Base-by-base conservation (phyloP, 2,888 invertebrate genomes). In the Melanophora roralis region DNA sequence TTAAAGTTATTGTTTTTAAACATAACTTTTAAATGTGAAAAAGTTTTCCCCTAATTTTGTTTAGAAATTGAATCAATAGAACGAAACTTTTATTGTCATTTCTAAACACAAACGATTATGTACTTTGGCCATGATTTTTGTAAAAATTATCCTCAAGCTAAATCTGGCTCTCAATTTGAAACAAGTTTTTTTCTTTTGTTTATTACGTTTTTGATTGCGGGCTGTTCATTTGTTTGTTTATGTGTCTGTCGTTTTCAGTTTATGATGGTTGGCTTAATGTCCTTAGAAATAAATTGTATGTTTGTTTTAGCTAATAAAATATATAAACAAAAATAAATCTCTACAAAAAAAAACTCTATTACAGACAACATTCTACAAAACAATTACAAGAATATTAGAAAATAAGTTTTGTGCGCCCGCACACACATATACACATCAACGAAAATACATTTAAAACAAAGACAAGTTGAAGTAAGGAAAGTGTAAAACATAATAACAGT, bases 331-430 rank as follows among this genome's bases (percentile, higher is more conserved):
- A 45, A 11, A 67, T 38, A 43, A 55, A 34, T 51, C 23, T 51
- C 12, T 32, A 40, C n/a, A 21, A 12, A 55, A 60, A 45, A 45
- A 76, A 57, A 62, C 16, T 12, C n/a, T 0, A 23, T 23, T 14
- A 23, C 23, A 45, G 27, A 68, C 27, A 62, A 34, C 60, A 55
- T 71, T 57, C 4, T 21, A 38, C 21, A 72, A 78, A 78, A 72
- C 72, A 78, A 78, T 72, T 72, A 68, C 67, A 68, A 73, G 40
- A 73, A 27, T 67, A 51, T 62, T 73, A 55, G 68, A 67, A 65
- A 73, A 62, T 47, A 60, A 68, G 72, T 68, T 72, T n/a, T n/a
- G n/a, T n/a, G n/a, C n/a, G n/a, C n/a, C n/a, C n/a, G 72, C 40
- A 49, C 36, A 51, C 34, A 62, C 45, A n/a, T 49, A 40, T 9